Base-by-base conservation (phyloP, 2,888 invertebrate genomes). In the Cephalotes varians region DNA sequence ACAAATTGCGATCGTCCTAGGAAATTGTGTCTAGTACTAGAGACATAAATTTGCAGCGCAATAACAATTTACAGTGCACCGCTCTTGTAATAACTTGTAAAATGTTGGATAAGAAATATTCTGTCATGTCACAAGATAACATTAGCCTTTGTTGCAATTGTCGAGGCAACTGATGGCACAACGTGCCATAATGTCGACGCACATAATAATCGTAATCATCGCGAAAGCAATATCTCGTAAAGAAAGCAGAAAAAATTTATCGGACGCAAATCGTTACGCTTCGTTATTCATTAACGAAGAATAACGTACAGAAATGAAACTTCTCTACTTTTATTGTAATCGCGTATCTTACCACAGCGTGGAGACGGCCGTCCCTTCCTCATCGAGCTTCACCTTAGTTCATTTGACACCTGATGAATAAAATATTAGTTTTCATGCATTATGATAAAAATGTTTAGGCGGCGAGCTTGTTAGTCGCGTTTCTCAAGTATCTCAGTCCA, bases 391-490 rank as follows among this genome's bases (percentile, higher is more conserved):
- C 76, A 51, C n/a, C 64, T 64, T 31, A 54, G 74, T 60, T 74
- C 51, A 40, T 62, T 71, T 28, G 73, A 71, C 25, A 84, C 74
- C 84, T 77, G 72, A 81, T 84, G 56, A 83, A 85, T 85, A 83
- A 85, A 85, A 83, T 67, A 62, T 85, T 72, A 82, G 85, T 85
- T 71, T 65, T 83, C 83, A 80, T 85, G 85, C 85, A 85, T 77
- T 73, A 72, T 73, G 34, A 77, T 64, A 51, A 62, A 81, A 69
- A 84, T 76, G 64, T 76, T 71, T 69, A 69, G 67, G 73, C 71
- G 58, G 64, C 84, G 74, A 76, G 82, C 72, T 76, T 58, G 65
- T 76, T 82, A 84, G 62, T 82, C 84, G 47, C 69, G 56, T 58
- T 54, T 65, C 37, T 62, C 67, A 40, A 65, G 64, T 81, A 80